Conservation (phyloP, 2,113 vertebrate species). For the Euleptes europaea region DNA sequence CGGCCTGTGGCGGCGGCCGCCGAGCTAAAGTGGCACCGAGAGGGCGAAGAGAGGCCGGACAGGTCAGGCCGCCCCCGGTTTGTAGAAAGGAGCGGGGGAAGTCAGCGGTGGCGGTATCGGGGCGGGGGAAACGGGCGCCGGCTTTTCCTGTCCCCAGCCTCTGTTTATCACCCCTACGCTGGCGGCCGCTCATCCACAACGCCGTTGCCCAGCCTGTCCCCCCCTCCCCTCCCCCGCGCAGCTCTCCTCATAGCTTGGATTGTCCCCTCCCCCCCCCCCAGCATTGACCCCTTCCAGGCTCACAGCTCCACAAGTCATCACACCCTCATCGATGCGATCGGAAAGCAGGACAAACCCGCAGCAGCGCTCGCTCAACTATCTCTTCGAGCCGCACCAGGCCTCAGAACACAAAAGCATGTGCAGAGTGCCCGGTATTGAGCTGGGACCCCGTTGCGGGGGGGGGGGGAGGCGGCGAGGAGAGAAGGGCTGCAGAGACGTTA, state of each 20-base stretch:
- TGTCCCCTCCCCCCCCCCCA: no score
- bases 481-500: no score
- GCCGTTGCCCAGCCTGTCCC: no score
- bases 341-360: no score
- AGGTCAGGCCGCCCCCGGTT: background rate
- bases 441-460: no score
- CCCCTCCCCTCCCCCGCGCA: no score
- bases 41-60: background rate
- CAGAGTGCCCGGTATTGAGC: background rate
- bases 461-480: no score
- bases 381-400: background rate
- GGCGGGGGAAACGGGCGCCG: background rate
- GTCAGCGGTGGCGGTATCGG: background rate
- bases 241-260: no score
- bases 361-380: no score
- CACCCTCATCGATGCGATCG: background rate
- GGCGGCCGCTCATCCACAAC: background rate
- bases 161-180: no score
- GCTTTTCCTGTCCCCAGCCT: background rate
- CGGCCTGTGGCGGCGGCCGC: background rate
- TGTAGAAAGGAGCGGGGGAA: background rate
- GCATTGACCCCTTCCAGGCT: no score
- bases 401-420: background rate
- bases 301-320: background rate
- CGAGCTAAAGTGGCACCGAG: background rate